phyloP scores from a whole-genome alignment of 2,888 invertebrate species.

The Standfussiana lucernea region DNA sequence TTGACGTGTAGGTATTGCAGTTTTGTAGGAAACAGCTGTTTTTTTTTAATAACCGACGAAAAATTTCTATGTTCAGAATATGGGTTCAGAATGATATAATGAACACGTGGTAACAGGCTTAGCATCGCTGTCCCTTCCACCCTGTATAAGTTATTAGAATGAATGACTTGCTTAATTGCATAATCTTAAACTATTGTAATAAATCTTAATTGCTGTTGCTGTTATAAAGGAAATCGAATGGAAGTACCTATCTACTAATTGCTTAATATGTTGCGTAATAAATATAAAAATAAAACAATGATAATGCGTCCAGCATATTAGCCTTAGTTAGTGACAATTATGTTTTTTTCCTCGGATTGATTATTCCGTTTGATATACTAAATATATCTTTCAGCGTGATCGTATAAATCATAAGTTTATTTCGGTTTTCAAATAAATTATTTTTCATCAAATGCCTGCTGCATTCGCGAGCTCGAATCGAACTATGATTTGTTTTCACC shows the following conservation, averaged over 20 bases:
- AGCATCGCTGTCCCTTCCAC: no score
- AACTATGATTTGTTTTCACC: no score
- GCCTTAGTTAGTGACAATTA: neutral
- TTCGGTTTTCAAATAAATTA: neutral
- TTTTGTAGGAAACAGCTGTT: no score
- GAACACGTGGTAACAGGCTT: no score
- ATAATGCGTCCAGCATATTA: neutral
- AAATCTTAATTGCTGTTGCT: constrained; percentile 8
- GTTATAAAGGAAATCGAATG: constrained; percentile 14
- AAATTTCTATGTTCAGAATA: no score
- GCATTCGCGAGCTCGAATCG: no score
- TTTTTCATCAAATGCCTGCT: neutral
- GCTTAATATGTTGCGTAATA: neutral
- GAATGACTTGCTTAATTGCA: constrained; percentile 5
- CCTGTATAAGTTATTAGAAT: constrained; percentile 22
- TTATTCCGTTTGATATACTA: neutral
- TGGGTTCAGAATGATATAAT: no score
- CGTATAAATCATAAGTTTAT: neutral
- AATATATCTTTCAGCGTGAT: neutral
- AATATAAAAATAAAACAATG: neutral
- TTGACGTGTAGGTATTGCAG: no score
- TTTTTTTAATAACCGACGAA: no score
- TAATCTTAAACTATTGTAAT: constrained; percentile 7
- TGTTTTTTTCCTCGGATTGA: neutral
- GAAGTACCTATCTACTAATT: neutral